A percentile compares a stretch with the other conserved stretches of the same genome.
These are phyloP conservation scores for Lampris incognitus DNA, from an alignment of 2,113 vertebrate genomes.

Conservation along the genomic window DNA sequence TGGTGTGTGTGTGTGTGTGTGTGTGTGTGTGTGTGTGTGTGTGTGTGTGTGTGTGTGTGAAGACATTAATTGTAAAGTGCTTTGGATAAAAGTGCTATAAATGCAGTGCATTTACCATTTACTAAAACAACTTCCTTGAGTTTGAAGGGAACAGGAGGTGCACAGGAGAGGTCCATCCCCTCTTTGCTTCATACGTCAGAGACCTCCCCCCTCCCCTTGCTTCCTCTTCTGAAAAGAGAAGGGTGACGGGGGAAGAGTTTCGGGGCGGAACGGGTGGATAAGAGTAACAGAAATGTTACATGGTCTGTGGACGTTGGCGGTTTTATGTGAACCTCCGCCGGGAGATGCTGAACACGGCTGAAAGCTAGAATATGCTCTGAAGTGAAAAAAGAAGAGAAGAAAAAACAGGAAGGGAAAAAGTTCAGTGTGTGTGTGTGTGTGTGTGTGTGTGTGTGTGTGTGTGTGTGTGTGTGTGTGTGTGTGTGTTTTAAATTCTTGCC, in stretches of 20 bases:
- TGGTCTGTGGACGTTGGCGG: background rate
- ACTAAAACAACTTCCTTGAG: background rate
- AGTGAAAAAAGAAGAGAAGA: constrained; percentile 4
- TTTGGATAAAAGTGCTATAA: too few species aligned
- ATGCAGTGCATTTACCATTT: too few species aligned
- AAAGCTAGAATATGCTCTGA: background rate
- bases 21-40: too few species aligned
- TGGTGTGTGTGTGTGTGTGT: too few species aligned
- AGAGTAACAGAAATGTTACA: background rate
- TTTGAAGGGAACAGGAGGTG: background rate
- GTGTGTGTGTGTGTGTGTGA: too few species aligned
- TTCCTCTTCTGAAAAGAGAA: background rate
- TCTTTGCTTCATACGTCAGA: background rate
- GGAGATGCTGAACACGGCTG: background rate
- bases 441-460: constrained; percentile 1
- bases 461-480: constrained; percentile 3
- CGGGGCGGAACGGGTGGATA: background rate
- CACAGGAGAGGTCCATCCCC: background rate
- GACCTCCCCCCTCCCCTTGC: background rate
- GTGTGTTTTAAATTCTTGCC: background rate
- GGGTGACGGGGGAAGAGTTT: background rate
- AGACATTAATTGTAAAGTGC: too few species aligned
- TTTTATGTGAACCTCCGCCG: background rate
- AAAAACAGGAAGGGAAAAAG: constrained; percentile 8
- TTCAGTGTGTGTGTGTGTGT: constrained; percentile 4